A percentile compares a stretch with the other conserved stretches of the same genome.
Evolutionary conservation across 2,888 invertebrate genomes (phyloP).

Genomic region (Himalopsyche tibetana): DNA sequence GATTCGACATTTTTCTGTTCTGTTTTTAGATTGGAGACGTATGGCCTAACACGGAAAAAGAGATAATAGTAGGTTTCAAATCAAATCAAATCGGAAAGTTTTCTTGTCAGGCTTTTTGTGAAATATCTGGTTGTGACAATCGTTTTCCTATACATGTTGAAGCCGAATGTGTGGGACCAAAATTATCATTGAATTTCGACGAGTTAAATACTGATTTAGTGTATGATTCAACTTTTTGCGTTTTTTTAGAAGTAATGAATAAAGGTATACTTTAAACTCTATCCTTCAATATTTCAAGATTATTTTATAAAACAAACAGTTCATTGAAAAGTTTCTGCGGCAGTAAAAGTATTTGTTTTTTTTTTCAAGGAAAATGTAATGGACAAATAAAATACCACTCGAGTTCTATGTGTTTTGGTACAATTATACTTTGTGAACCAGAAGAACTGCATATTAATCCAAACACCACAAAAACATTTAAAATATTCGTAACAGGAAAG

Average conservation of each 20-base stretch:
- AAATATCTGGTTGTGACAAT: conserved; percentile 48
- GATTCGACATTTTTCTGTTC: not conserved
- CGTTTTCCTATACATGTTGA: conserved; percentile 49
- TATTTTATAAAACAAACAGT: no score
- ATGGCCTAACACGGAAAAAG: conserved; percentile 52
- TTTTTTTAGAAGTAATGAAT: conserved; percentile 41
- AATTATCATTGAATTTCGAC: conserved; percentile 39
- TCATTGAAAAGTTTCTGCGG: not conserved
- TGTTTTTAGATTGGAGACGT: conserved; percentile 53
- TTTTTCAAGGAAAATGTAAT: conserved; percentile 46
- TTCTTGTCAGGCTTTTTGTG: conserved; percentile 48
- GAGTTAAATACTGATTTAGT: conserved; percentile 11
- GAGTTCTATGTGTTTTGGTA: conserved; percentile 49
- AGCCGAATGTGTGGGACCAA: conserved; percentile 49
- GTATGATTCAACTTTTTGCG: conserved; percentile 20
- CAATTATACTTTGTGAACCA: conserved; percentile 43
- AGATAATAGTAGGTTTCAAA: conserved; percentile 50
- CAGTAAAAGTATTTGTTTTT: not conserved
- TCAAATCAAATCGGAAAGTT: conserved; percentile 46
- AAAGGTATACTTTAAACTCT: conserved; percentile 29
- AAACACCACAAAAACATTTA: not conserved
- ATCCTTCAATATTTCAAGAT: no score
- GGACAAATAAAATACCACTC: conserved; percentile 39
- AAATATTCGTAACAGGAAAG: conserved; percentile 16
- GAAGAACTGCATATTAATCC: conserved; percentile 39